These are phyloP conservation scores for Xyliphius kryptos DNA, from an alignment of 2,113 vertebrate species.

Conservation along the genomic window DNA sequence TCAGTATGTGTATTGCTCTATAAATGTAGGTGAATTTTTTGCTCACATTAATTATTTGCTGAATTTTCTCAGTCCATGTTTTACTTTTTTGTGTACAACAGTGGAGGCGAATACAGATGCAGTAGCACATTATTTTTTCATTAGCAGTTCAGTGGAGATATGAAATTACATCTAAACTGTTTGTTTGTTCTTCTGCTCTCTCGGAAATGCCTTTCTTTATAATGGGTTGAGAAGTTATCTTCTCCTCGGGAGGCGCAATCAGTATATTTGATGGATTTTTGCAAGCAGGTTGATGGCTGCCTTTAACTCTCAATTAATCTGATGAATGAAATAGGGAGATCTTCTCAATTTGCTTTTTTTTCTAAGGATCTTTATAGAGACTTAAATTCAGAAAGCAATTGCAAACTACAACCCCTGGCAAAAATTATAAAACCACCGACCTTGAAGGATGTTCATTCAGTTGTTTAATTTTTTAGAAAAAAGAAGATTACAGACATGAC, in stretches of 20 bases:
- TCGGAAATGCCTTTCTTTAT: constrained; percentile 7
- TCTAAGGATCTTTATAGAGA: too few species aligned
- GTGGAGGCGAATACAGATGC: constrained; percentile 21
- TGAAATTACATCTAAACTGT: constrained; percentile 20
- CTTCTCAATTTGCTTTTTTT: constrained; percentile 4
- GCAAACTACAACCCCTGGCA: too few species aligned
- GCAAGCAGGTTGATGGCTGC: too few species aligned
- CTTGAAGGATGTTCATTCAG: too few species aligned
- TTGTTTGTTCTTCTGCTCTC: constrained; percentile 12
- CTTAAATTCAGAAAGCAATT: too few species aligned
- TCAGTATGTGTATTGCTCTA: too few species aligned
- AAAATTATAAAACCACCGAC: too few species aligned
- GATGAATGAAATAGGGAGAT: neutral
- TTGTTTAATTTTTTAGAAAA: too few species aligned
- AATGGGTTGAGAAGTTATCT: constrained; percentile 18
- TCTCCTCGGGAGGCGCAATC: neutral
- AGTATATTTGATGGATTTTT: constrained; percentile 9
- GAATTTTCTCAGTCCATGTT: too few species aligned
- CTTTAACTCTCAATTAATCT: constrained; percentile 8
- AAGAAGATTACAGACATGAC: too few species aligned
- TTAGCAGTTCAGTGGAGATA: constrained; percentile 18
- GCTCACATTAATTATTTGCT: too few species aligned
- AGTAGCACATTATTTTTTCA: constrained; percentile 22
- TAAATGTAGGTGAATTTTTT: too few species aligned
- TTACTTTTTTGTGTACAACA: constrained; percentile 4